Evolutionary conservation across 2,797 vertebrate genomes (phyloP).

Genomic region (Crocodylus rhombifer): DNA sequence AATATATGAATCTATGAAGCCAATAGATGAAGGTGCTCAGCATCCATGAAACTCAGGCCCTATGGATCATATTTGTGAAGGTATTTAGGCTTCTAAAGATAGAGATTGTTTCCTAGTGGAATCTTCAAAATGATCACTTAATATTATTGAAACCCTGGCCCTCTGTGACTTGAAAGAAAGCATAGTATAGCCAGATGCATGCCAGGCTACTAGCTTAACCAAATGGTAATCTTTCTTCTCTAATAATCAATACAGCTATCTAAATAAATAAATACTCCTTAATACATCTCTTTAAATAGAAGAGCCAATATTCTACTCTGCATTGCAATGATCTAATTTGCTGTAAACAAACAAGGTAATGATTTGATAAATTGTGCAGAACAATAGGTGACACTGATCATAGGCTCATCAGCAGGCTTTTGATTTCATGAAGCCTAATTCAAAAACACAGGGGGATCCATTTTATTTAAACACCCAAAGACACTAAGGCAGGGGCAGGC

Average conservation of each 20-base stretch:
- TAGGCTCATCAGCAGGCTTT: neutral
- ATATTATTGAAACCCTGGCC: neutral
- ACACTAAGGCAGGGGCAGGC: neutral
- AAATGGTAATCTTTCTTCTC: neutral
- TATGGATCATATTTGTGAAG: neutral
- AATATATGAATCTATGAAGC: no score
- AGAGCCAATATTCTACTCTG: neutral
- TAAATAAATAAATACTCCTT: slow-evolving; percentile 9
- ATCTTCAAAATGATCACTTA: neutral
- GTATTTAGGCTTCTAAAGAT: neutral
- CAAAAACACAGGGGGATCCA: neutral
- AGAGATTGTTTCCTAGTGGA: neutral
- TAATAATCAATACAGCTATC: neutral
- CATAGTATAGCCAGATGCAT: neutral
- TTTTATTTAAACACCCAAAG: neutral
- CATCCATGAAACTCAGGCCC: neutral
- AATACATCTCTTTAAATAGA: neutral
- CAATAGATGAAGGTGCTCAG: neutral
- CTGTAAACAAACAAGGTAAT: neutral
- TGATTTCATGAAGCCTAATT: neutral
- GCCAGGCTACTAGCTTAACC: neutral
- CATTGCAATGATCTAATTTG: neutral
- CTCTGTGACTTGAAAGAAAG: neutral
- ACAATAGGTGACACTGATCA: no score
- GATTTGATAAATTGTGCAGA: no score